Evolutionary conservation across 1,140 invertebrate species (phyloP), one percentile per base, ranked within the genome.

Genomic region (Achroia grisella): DNA sequence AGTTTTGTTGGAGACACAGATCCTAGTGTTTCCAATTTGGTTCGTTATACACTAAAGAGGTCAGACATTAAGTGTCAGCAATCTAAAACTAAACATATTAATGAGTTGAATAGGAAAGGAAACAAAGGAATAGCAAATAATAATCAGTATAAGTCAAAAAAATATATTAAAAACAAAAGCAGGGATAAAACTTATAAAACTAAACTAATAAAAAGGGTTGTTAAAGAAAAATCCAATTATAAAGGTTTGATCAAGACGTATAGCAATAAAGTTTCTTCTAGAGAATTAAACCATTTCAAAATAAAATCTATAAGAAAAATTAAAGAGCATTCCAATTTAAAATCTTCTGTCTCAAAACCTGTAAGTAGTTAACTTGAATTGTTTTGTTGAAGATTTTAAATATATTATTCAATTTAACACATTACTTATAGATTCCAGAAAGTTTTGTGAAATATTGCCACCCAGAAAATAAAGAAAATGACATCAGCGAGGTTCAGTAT

Each of bases 371-470:
- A 3, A 23, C 2, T 2, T 6, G 6, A 23, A 2, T 23, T 23
- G 2, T 3, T 23, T 23, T 23, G 17, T 23, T 23, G 2, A 6
- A 23, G 2, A 23, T n/a, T n/a, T n/a, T n/a, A n/a, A n/a, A n/a
- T n/a, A n/a, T n/a, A n/a, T n/a, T n/a, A n/a, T n/a, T n/a, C n/a
- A n/a, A n/a, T n/a, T n/a, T 6, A 23, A 23, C 17, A 23, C 17
- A 3, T 45, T 41, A 11, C 29, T 66, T 62, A 42, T 42, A 82
- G 78, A 79, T 82, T 50, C 70, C 72, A 17, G 52, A 40, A 51
- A 76, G 66, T 53, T 51, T 74, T 14, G 63, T 71, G 8, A 61
- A 71, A 28, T 39, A 76, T 5, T 78, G 72, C 48, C 42, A 71
- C 27, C 53, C 63, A 42, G 44, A 58, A 11, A 57, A 34, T 29